Percentiles rank a stretch among this genome's conserved stretches.
phyloP scores from a whole-genome alignment of 2,888 invertebrate species.

The Mythimna lalbum region DNA sequence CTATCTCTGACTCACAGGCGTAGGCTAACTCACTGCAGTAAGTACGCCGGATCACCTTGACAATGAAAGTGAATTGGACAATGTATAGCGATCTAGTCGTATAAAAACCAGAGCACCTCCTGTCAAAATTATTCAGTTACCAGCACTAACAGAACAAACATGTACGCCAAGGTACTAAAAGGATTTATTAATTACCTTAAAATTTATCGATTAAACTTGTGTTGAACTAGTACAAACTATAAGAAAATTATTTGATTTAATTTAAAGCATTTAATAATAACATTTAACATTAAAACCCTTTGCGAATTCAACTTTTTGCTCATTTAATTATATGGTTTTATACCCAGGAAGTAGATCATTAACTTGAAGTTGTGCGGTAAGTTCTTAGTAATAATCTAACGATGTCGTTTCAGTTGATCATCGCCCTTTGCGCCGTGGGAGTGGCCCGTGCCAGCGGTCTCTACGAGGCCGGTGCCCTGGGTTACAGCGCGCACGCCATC shows the following conservation, averaged over 20 bases:
- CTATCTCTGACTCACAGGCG: constrained; percentile 85
- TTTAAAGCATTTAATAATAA: constrained; percentile 6
- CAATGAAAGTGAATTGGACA: constrained; percentile 89
- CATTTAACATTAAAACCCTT: constrained; percentile 8
- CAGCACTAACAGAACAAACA: constrained; percentile 87
- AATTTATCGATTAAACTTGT: constrained; percentile 21
- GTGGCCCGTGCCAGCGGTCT: constrained; percentile 90
- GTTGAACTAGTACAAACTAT: background rate
- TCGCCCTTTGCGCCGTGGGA: constrained; percentile 91
- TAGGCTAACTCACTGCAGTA: constrained; percentile 69
- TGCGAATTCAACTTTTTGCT: background rate
- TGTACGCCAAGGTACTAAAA: constrained; percentile 87
- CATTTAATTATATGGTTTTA: background rate
- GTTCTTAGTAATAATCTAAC: constrained; percentile 16
- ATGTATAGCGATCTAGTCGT: constrained; percentile 77
- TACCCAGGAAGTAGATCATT: constrained; percentile 22
- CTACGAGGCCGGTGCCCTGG: constrained; percentile 83
- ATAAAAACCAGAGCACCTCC: constrained; percentile 88
- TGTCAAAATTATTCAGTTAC: constrained; percentile 88
- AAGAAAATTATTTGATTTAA: constrained; percentile 1
- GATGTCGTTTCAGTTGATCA: constrained; percentile 84
- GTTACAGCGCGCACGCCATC: constrained; percentile 86
- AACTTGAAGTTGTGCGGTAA: background rate
- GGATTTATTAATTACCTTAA: constrained; percentile 34
- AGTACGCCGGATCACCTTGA: constrained; percentile 83